phyloP scores from a whole-genome alignment of 1,140 invertebrate species.

The Drosophila micromelanica region DNA sequence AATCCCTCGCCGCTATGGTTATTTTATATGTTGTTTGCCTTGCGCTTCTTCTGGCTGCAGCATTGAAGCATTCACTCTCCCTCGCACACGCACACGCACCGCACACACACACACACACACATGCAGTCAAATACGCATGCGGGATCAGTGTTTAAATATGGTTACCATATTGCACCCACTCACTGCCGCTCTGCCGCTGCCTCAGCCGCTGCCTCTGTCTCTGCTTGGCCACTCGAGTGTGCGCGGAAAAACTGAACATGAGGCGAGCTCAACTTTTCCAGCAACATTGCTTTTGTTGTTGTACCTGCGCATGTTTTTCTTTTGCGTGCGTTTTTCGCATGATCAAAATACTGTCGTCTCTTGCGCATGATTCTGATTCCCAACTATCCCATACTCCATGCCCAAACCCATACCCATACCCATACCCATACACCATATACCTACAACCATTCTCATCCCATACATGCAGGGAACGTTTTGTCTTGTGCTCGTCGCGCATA shows the following conservation, averaged over 20 bases:
- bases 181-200: conserved; percentile 20
- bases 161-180: conserved; percentile 78
- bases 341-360: conserved; percentile 69
- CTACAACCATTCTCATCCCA: conserved; percentile 20
- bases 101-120: conserved; percentile 11
- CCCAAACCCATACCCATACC: conserved; percentile 13
- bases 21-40: conserved; percentile 66
- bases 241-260: conserved; percentile 49
- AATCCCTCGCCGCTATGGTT: conserved; percentile 66
- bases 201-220: conserved; percentile 2
- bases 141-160: conserved; percentile 77
- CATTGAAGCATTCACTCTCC: conserved; percentile 53
- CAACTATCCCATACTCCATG: conserved; percentile 11
- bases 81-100: conserved; percentile 35
- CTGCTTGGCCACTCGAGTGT: conserved; percentile 14
- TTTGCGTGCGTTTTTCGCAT: conserved; percentile 81
- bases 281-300: conserved; percentile 35
- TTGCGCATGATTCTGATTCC: conserved; percentile 46
- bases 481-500: conserved; percentile 65
- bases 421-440: not conserved
- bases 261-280: conserved; percentile 65
- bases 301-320: conserved; percentile 79
- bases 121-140: conserved; percentile 43
- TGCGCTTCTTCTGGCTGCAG: conserved; percentile 59
- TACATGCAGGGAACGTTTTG: conserved; percentile 52